Percentiles rank a stretch among this genome's conserved stretches.
Conservation (phyloP, 35 echinoderm and acorn worm species). For the Heliocidaris tuberculata region DNA sequence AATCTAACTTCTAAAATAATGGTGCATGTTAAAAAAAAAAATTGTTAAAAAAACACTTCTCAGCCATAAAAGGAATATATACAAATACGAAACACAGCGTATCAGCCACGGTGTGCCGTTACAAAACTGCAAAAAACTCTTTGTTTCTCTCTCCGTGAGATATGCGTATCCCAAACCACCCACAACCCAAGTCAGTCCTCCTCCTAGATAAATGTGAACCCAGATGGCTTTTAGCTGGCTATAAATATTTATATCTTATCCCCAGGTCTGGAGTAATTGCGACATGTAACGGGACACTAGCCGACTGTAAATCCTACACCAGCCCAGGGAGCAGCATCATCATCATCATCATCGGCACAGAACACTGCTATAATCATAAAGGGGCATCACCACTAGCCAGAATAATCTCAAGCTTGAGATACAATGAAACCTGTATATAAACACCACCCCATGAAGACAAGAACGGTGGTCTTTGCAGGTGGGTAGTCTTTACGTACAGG, state of each 20-base stretch:
- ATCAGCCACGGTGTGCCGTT: no score
- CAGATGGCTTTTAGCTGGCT: slow-evolving; percentile 1
- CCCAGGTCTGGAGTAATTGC: slow-evolving; percentile 1
- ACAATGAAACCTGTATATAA: no score
- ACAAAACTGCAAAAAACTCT: no score
- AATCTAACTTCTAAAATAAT: no score
- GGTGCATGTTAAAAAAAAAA: no score
- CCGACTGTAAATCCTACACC: background rate
- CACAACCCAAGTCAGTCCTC: background rate
- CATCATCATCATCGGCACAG: background rate
- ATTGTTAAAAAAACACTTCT: no score
- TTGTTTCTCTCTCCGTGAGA: background rate
- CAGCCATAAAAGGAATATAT: no score
- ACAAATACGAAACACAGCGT: no score
- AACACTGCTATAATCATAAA: background rate
- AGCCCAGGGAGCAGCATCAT: background rate
- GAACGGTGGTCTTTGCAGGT: no score
- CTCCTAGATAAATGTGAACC: slow-evolving; percentile 4
- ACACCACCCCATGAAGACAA: no score
- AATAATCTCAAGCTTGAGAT: no score
- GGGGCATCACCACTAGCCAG: background rate
- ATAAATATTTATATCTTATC: slow-evolving; percentile 20
- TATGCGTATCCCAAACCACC: background rate
- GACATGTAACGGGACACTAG: background rate
- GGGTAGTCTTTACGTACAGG: no score